Conservation (phyloP, 2,888 invertebrate species). For the Philaethria dido region DNA sequence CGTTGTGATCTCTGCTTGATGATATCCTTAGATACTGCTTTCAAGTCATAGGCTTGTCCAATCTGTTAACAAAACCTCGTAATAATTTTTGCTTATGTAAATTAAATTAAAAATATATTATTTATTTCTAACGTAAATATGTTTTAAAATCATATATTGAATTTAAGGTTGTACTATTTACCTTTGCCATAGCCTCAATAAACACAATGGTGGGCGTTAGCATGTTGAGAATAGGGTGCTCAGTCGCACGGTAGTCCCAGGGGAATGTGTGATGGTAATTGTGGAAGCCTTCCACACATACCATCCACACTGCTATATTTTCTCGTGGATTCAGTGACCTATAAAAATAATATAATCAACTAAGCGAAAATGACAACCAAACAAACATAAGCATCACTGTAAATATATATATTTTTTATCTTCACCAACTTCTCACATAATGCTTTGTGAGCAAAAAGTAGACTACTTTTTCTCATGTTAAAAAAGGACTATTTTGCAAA, state of each 20-base stretch:
- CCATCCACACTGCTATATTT: slow-evolving; percentile 86
- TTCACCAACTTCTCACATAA: too few relatives aligned
- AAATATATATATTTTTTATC: not conserved
- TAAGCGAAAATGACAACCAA: not conserved
- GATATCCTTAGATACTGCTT: slow-evolving; percentile 86
- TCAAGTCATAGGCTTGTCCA: slow-evolving; percentile 91
- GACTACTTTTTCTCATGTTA: too few relatives aligned
- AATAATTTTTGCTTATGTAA: not conserved
- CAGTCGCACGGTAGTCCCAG: slow-evolving; percentile 89
- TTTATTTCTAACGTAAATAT: not conserved
- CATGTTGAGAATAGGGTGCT: slow-evolving; percentile 85
- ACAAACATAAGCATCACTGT: not conserved
- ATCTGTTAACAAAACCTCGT: slow-evolving; percentile 64
- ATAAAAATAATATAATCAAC: slow-evolving; percentile 23
- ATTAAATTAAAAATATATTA: not conserved
- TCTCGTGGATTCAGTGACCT: slow-evolving; percentile 88
- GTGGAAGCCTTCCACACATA: slow-evolving; percentile 92
- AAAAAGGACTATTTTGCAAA: too few relatives aligned
- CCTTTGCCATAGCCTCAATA: slow-evolving; percentile 88
- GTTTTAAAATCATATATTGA: not conserved
- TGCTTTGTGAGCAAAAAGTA: too few relatives aligned
- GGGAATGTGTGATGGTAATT: slow-evolving; percentile 94
- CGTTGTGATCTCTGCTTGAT: slow-evolving; percentile 85
- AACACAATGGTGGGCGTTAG: slow-evolving; percentile 88
- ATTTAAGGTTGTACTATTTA: slow-evolving; percentile 46